These are phyloP conservation scores for Automeris io DNA, from an alignment of 2,888 invertebrate genomes.

Conservation along the genomic window DNA sequence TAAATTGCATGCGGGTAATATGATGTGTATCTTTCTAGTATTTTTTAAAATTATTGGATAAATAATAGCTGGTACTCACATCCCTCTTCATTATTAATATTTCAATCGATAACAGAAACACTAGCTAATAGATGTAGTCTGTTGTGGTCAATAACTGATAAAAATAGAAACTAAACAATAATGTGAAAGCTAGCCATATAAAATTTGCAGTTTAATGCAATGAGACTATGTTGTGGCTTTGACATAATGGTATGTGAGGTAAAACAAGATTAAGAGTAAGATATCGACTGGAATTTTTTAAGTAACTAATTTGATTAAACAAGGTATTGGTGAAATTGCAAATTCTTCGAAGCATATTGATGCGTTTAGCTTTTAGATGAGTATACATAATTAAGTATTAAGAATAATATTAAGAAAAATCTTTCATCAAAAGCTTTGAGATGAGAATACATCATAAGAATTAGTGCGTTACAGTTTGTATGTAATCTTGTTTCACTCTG, in stretches of 20 bases:
- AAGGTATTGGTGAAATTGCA: neutral
- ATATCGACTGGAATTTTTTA: neutral
- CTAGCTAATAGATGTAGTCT: neutral
- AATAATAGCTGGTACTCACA: too few species aligned
- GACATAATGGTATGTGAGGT: neutral
- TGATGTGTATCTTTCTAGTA: too few species aligned
- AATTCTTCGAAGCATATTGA: neutral
- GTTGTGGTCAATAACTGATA: neutral
- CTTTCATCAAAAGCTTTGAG: too few species aligned
- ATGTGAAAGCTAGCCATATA: neutral
- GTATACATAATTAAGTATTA: too few species aligned
- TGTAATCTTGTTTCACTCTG: too few species aligned
- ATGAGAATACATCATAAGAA: too few species aligned
- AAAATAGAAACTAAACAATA: conserved; percentile 1
- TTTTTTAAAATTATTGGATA: too few species aligned
- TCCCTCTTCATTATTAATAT: too few species aligned
- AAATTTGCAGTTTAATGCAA: neutral
- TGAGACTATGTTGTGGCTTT: neutral
- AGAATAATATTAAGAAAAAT: too few species aligned
- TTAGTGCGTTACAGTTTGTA: too few species aligned
- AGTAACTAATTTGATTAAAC: neutral
- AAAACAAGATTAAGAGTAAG: neutral
- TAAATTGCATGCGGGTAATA: too few species aligned
- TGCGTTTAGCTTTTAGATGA: too few species aligned
- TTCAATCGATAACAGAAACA: neutral